Evolutionary conservation across 2,888 invertebrate genomes (phyloP), one percentile per base, ranked within the genome.

Genomic region (Andrena chrysosceles): DNA sequence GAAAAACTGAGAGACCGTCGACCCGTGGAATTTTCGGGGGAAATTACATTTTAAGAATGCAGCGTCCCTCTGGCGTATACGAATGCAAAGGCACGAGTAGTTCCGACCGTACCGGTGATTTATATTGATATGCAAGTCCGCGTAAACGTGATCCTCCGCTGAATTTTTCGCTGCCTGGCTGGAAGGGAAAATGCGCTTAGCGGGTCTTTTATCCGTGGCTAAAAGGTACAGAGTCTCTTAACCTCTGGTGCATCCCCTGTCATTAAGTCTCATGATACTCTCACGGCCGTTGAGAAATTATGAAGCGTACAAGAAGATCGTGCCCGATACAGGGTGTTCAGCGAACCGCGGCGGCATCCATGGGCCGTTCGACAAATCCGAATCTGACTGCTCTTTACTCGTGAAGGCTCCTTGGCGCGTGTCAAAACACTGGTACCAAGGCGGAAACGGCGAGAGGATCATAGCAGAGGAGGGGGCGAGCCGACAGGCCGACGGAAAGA

Each of bases 381-480:
- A 66, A 81, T 76, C 77, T 85, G 87, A 86, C 89, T 86, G 73
- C 74, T 73, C 79, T 23, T 8, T 79, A 73, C 83, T 81, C 80
- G 75, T 75, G 59, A 83, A 83, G 70, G 75, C 90, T 92, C 90
- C 89, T 87, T 84, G 91, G 90, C 93, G 92, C 93, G 93, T 93
- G 93, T 93, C 93, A 93, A 93, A 93, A 93, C 91, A 93, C 90
- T 90, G 90, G 92, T 92, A 89, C 60, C 83, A 84, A 83, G 75
- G 72, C 69, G 71, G 81, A 87, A 85, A 82, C 79, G 33, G 62
- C 71, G 77, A 83, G 63, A 42, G 23, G 64, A 67, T 54, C 54
- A 66, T 35, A 59, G 29, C 52, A 42, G 67, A 59, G 31, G 42
- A 56, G 26, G 26, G n/a, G 63, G 54, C 54, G 54, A 35, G 48